Evolutionary conservation across 2,797 vertebrate genomes (phyloP).

Genomic region (Pachyuromys duprasi): DNA sequence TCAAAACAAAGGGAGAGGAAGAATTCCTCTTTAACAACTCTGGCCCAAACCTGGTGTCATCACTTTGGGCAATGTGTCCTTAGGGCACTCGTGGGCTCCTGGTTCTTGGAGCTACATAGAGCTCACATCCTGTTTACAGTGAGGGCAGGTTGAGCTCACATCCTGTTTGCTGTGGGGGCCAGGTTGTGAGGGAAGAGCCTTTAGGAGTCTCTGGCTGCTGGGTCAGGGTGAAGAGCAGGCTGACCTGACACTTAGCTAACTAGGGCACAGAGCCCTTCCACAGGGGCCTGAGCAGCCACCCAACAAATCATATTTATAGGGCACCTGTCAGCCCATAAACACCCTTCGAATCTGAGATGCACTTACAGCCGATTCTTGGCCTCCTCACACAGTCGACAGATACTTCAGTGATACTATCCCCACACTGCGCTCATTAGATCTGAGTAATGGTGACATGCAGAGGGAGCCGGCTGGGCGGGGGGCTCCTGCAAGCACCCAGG

Average conservation of each 20-base stretch:
- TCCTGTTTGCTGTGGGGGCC: fast-evolving
- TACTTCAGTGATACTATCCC: not conserved
- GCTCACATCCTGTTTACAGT: fast-evolving
- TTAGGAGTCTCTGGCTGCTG: not conserved
- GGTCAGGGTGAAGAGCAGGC: not conserved
- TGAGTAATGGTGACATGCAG: not conserved
- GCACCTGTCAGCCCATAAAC: conserved; percentile 13
- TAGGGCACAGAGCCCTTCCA: not conserved
- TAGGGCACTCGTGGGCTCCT: not conserved
- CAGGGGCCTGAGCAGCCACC: not conserved
- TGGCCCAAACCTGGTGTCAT: not conserved
- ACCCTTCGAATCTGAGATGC: conserved; percentile 4
- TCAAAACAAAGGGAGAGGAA: not conserved
- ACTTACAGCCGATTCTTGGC: not conserved
- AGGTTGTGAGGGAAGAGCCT: not conserved
- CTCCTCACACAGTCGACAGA: not conserved
- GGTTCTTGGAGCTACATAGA: not conserved
- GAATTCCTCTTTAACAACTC: not conserved
- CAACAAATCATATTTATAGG: conserved; percentile 7
- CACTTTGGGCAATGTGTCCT: not conserved
- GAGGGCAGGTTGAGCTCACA: not conserved
- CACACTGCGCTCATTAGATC: not conserved
- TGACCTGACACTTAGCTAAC: not conserved
- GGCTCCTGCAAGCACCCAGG: not conserved
- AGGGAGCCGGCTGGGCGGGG: not conserved